phyloP scores from a whole-genome alignment of 1,140 invertebrate species.

The Lepidotrigona ventralis region DNA sequence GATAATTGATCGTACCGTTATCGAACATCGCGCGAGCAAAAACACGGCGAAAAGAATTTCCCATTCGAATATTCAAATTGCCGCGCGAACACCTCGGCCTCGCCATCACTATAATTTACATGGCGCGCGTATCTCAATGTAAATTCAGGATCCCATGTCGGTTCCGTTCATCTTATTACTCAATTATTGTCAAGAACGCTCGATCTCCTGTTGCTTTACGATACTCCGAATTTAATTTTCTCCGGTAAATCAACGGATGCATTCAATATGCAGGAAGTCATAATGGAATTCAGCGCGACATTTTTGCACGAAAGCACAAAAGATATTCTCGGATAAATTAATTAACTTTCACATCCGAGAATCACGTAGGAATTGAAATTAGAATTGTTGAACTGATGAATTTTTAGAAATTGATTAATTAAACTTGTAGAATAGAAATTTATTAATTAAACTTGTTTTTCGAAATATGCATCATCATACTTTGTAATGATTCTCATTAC shows the following conservation, averaged over 20 bases:
- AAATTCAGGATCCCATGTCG: background rate
- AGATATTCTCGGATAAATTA: background rate
- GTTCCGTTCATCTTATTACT: background rate
- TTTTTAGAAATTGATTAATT: no score
- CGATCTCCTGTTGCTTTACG: background rate
- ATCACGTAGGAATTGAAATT: background rate
- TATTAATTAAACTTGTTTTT: no score
- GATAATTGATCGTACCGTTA: slow-evolving; percentile 28
- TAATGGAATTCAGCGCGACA: background rate
- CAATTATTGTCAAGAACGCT: background rate
- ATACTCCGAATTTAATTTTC: background rate
- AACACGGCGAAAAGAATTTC: background rate
- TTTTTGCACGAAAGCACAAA: background rate
- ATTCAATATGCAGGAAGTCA: background rate
- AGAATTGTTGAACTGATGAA: background rate
- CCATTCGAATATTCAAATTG: slow-evolving; percentile 11
- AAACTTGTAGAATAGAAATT: no score
- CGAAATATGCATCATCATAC: no score
- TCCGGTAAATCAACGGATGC: background rate
- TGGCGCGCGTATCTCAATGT: background rate
- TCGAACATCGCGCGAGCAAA: background rate
- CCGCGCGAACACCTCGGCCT: background rate
- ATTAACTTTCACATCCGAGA: background rate
- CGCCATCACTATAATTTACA: slow-evolving; percentile 7
- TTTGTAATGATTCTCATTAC: no score